Base-by-base conservation (phyloP, 53 echinoderm and acorn worm species). In the Arbacia lixula region DNA sequence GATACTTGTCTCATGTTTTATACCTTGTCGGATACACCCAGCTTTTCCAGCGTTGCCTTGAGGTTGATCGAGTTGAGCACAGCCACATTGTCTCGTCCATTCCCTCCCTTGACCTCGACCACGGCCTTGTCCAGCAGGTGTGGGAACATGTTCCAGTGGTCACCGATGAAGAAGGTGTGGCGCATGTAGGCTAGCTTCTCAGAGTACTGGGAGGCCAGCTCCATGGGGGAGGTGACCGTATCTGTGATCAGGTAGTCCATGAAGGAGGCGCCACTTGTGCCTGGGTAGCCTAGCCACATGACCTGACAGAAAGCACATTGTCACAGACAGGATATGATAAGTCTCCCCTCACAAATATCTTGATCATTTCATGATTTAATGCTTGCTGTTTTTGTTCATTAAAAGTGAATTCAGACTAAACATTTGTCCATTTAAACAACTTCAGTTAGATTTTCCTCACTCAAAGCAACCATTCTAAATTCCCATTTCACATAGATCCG, bases 81-180 rank as follows among this genome's bases (percentile, higher is more conserved):
- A 38, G 92, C 92, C 28, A 94, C 77, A 66, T 92, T 94, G 85
- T 98, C 92, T 21, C 86, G 68, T 65, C 86, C 77, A 21, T 68
- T 50, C 6, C 99, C 99, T 17, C 83, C 85, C 72, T 94, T 92
- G 46, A 77, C 62, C 66, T 94, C 92, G 2, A 99, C 66, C 30
- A 99, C 46, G 54, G 92, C 81, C 85, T 94, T 99, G 61, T 99
- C 92, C 60, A 88, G 58, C 56, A 99, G 89, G 56, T 99, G 99
- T 6, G 99, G 99, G 83, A 99, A 99, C 99, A 99, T 99, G 55
- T 99, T 94, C 94, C 92, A 94, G 79, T 99, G 99, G 68, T 99
- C 99, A 6, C 99, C 99, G 40, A 92, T 95, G 87, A 99, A 99
- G 90, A 99, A 99, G 3, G 95, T 99, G 87, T 95, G 72, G 8